Percentiles rank a stretch among this genome's conserved stretches.
Conservation (phyloP, 2,797 vertebrate genomes). For the Sphenodon punctatus region DNA sequence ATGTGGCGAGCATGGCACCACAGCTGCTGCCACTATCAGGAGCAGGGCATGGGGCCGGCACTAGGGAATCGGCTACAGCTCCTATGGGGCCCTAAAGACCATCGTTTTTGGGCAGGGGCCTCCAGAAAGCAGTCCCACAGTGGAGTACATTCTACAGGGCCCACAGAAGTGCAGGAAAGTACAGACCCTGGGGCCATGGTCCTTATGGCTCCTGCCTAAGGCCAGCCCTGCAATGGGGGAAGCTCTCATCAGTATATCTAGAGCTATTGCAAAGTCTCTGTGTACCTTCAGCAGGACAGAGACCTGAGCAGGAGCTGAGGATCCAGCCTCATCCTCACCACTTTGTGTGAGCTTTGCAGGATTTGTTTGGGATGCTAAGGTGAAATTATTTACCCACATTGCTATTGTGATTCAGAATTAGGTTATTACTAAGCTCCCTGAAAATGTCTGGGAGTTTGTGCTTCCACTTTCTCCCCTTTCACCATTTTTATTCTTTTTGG, state of each 20-base stretch:
- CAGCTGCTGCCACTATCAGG: too few relatives aligned
- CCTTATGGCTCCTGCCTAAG: not conserved
- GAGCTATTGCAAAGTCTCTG: not conserved
- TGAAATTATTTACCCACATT: rapidly evolving
- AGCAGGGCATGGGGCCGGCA: too few relatives aligned
- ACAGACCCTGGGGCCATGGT: too few relatives aligned
- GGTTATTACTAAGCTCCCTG: rapidly evolving
- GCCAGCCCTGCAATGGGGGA: too few relatives aligned
- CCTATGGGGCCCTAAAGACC: too few relatives aligned
- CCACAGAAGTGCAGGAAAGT: too few relatives aligned
- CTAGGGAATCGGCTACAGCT: too few relatives aligned
- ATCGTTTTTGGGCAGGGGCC: too few relatives aligned
- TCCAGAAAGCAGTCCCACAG: too few relatives aligned
- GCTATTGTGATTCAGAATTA: not conserved
- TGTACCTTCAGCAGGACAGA: not conserved
- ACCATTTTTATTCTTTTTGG: not conserved
- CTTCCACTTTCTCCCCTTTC: not conserved
- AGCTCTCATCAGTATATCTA: not conserved
- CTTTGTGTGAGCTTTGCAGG: rapidly evolving
- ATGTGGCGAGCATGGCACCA: too few relatives aligned
- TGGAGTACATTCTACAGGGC: too few relatives aligned
- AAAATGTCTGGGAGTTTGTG: not conserved
- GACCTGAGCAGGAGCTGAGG: not conserved
- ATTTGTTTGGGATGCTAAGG: not conserved
- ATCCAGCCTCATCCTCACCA: not conserved